Base-by-base conservation (phyloP, 2,797 vertebrate genomes). In the Lophius americanus region DNA sequence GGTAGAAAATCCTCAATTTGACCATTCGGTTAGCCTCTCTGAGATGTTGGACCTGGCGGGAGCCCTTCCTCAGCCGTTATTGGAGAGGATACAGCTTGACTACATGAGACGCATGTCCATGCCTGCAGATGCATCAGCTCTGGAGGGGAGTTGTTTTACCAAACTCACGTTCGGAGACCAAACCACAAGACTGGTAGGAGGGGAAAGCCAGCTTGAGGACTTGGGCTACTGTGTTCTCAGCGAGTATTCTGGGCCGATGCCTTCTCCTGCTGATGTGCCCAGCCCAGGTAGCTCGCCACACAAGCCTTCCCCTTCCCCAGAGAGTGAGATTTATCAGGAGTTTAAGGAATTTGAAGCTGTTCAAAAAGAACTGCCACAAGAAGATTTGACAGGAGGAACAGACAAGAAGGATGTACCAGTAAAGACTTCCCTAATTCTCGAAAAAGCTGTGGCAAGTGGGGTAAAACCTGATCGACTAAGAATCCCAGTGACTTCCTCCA, bases 21-120 rank as follows among this genome's bases (percentile, higher is more conserved):
- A 85, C 41, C 74, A 70, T 67, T 79, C 85, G 88, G 94, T 76
- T 86, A 95, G 59, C 88, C 86, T 96, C 50, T 95, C 96, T 44
- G 96, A 97, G 84, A 96, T 96, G 95, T 89, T 97, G 62, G 96
- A 97, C 76, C 90, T 97, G 64, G 96, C 96, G 61, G 95, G 95
- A 59, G 93, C 92, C 23, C 87, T 95, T 38, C 95, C 94, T 50
- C 91, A 89, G 41, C 81, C 91, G 50, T 93, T 94, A 51, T 89
- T 93, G 0, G 90, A 94, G 70, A 92, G 83, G 51, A 85, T 89
- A 58, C 95, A 95, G 50, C 59, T 91, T 13, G 95, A 95, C 51
- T 72, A 79, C 12, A 74, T 86, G 9, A 94, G 94, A 58, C 93
- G 92, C 66, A 95, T 95, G 61, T 92, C 95, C 0, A 83, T 93